Conservation (phyloP, 2,797 vertebrate species). For the Picus viridis region DNA sequence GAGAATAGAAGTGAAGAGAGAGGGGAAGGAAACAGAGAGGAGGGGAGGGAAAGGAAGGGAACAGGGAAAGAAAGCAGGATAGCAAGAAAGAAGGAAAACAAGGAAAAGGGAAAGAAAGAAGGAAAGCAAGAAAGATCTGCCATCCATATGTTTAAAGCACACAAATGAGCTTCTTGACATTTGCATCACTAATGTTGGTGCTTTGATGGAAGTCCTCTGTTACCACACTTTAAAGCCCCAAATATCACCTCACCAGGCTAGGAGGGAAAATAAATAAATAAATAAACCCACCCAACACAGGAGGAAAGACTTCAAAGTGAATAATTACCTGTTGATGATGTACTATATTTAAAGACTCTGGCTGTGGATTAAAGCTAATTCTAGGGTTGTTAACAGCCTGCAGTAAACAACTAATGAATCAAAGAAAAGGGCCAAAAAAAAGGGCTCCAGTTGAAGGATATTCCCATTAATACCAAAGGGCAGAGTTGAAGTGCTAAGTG, state of each 20-base stretch:
- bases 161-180: slow-evolving; percentile 43
- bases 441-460: slow-evolving; percentile 54
- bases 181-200: slow-evolving; percentile 65
- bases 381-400: slow-evolving; percentile 69
- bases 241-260: slow-evolving; percentile 46
- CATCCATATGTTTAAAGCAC: slow-evolving; percentile 31
- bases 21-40: too few species aligned
- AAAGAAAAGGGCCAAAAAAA: slow-evolving; percentile 63
- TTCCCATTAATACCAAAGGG: slow-evolving; percentile 48
- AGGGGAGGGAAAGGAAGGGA: too few species aligned
- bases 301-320: slow-evolving; percentile 78
- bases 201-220: slow-evolving; percentile 72
- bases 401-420: slow-evolving; percentile 79
- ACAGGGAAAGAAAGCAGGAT: neutral
- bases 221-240: slow-evolving; percentile 63
- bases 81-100: neutral
- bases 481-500: slow-evolving; percentile 18
- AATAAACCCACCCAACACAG: neutral
- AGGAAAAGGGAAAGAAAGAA: too few species aligned
- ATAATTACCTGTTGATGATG: slow-evolving; percentile 81
- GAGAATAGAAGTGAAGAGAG: too few species aligned
- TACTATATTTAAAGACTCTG: slow-evolving; percentile 78
- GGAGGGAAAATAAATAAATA: neutral
- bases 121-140: rapidly evolving
- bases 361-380: slow-evolving; percentile 78